phyloP scores from a whole-genome alignment of 2,113 vertebrate species.

The Limanda limanda region DNA sequence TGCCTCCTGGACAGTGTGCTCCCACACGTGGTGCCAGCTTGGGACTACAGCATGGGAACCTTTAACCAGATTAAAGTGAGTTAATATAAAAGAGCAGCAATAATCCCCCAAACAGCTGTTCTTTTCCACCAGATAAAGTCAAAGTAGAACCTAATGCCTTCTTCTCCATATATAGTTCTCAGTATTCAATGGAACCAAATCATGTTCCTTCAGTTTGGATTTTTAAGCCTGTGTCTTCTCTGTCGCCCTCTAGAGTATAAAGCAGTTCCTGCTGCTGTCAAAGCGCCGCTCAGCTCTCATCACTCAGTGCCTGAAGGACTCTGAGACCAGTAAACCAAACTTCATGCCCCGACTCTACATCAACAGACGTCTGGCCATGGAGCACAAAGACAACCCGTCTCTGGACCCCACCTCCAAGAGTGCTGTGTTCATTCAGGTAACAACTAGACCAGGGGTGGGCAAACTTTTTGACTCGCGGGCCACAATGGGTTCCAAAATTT shows the following conservation, averaged over 20 bases:
- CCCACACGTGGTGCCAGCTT: conserved; percentile 93
- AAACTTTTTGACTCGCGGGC: no score
- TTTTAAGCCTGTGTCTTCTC: neutral
- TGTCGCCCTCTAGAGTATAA: conserved; percentile 86
- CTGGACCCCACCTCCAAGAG: conserved; percentile 93
- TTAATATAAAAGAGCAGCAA: neutral
- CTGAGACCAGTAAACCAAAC: conserved; percentile 95
- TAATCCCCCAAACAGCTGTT: no score
- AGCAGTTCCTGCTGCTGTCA: conserved; percentile 95
- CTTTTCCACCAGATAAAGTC: no score
- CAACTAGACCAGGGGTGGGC: no score
- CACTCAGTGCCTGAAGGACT: conserved; percentile 95
- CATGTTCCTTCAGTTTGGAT: no score
- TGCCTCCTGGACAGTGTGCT: conserved; percentile 91
- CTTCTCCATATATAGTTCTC: no score
- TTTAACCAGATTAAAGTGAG: conserved; percentile 96
- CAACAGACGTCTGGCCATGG: conserved; percentile 97
- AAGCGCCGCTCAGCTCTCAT: conserved; percentile 93
- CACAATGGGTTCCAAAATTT: no score
- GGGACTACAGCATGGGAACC: conserved; percentile 95
- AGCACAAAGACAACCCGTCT: conserved; percentile 93
- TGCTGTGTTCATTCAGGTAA: conserved; percentile 94
- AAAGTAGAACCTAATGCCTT: no score
- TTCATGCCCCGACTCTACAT: conserved; percentile 99
- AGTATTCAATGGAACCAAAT: no score